Conservation (phyloP, 2,797 vertebrate genomes). For the Ctenopoma multispine region DNA sequence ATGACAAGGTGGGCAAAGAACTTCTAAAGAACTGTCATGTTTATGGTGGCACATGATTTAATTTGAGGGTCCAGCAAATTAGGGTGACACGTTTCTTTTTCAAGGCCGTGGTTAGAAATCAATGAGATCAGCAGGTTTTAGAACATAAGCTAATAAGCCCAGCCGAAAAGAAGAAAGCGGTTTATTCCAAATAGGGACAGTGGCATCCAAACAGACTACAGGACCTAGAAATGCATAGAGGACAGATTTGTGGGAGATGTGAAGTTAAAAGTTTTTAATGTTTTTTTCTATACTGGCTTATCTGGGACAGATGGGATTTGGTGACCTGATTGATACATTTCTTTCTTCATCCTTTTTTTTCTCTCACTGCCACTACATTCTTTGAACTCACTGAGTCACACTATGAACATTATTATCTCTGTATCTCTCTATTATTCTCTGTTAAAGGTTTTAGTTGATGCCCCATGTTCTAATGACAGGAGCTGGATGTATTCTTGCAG, state of each 20-base stretch:
- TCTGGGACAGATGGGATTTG: neutral
- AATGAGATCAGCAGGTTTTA: slow-evolving; percentile 56
- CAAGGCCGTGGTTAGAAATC: slow-evolving; percentile 30
- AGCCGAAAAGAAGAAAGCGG: slow-evolving; percentile 30
- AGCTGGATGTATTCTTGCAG: slow-evolving; percentile 92
- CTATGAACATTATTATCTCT: neutral
- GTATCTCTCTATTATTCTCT: too few relatives aligned
- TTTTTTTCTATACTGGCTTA: neutral
- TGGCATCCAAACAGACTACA: slow-evolving; percentile 4
- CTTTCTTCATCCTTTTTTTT: slow-evolving; percentile 9
- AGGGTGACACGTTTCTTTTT: slow-evolving; percentile 35
- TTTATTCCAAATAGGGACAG: slow-evolving; percentile 46
- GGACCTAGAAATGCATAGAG: neutral
- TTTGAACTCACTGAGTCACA: neutral
- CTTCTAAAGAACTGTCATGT: slow-evolving; percentile 27
- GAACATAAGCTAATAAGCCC: slow-evolving; percentile 55
- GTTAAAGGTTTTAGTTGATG: slow-evolving; percentile 92
- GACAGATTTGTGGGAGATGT: slow-evolving; percentile 8
- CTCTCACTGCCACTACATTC: neutral
- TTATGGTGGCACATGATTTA: slow-evolving; percentile 19
- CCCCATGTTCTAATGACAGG: slow-evolving; percentile 96
- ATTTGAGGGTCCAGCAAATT: slow-evolving; percentile 42
- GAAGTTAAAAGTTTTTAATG: neutral
- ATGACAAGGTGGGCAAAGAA: slow-evolving; percentile 82
- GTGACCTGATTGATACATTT: neutral